These are phyloP conservation scores for Danio rerio DNA, from an alignment of 2,113 vertebrate species.

Conservation along the genomic window DNA sequence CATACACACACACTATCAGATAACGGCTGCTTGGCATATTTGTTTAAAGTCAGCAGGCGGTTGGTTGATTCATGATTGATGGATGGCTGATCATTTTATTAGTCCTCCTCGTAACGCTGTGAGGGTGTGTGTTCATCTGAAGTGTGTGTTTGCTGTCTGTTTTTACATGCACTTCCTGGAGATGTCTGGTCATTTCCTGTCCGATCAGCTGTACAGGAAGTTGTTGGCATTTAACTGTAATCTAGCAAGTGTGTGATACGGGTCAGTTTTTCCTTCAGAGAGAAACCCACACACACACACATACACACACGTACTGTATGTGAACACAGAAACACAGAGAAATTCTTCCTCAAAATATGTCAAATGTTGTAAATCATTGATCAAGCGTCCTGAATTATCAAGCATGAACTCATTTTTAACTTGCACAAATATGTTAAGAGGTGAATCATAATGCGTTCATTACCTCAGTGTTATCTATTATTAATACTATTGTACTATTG, in stretches of 20 bases:
- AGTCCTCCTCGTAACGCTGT: not conserved
- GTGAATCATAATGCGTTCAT: not conserved
- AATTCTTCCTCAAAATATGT: no score
- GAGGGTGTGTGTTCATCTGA: not conserved
- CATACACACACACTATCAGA: not conserved
- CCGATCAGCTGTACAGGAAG: constrained; percentile 58
- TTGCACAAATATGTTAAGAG: not conserved
- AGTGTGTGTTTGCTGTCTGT: constrained; percentile 25
- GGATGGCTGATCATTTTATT: not conserved
- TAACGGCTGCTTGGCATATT: not conserved
- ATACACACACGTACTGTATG: not conserved
- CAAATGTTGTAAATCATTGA: no score
- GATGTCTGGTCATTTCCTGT: constrained; percentile 64
- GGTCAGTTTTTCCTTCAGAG: constrained; percentile 30
- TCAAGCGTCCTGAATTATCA: not conserved
- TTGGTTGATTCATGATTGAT: not conserved
- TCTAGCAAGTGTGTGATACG: constrained; percentile 28
- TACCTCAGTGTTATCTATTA: not conserved
- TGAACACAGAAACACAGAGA: constrained; percentile 3
- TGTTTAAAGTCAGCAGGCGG: not conserved
- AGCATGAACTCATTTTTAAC: no score
- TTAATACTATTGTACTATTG: not conserved
- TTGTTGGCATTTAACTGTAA: constrained; percentile 61
- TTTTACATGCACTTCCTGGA: constrained; percentile 65
- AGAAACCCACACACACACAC: not conserved